Percentiles rank a stretch among this genome's conserved stretches.
These are phyloP conservation scores for Cybosia mesomella DNA, from an alignment of 2,888 invertebrate species.

Conservation along the genomic window DNA sequence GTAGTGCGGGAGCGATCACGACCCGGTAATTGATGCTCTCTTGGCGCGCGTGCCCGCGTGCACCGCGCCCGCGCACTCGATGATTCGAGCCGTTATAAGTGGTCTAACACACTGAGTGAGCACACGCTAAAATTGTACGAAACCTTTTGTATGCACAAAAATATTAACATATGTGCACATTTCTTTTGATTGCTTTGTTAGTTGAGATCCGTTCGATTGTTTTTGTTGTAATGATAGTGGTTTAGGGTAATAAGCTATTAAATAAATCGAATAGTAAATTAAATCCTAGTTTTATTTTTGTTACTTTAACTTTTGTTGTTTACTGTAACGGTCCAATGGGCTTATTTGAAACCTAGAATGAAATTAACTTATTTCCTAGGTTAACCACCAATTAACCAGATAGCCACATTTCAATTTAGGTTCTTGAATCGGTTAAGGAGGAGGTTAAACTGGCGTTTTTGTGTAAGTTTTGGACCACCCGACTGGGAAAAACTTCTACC, in stretches of 20 bases:
- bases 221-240: not conserved
- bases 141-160: not conserved
- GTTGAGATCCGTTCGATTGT: not conserved
- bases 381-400: no score
- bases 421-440: no score
- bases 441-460: no score
- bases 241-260: not conserved
- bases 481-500: no score
- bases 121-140: slow-evolving; percentile 59
- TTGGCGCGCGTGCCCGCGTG: slow-evolving; percentile 69
- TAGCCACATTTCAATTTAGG: no score
- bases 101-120: slow-evolving; percentile 62
- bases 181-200: not conserved
- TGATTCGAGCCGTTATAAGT: slow-evolving; percentile 64
- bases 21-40: slow-evolving; percentile 83
- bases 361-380: no score
- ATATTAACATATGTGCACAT: not conserved
- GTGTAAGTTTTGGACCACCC: no score
- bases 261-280: no score
- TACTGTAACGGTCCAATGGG: no score
- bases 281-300: no score
- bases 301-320: no score
- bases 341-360: no score
- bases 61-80: slow-evolving; percentile 56
- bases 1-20: slow-evolving; percentile 85